Evolutionary conservation across 2,797 vertebrate species (phyloP), one percentile per base, ranked within the genome.

Genomic region (Antrozous pallidus): DNA sequence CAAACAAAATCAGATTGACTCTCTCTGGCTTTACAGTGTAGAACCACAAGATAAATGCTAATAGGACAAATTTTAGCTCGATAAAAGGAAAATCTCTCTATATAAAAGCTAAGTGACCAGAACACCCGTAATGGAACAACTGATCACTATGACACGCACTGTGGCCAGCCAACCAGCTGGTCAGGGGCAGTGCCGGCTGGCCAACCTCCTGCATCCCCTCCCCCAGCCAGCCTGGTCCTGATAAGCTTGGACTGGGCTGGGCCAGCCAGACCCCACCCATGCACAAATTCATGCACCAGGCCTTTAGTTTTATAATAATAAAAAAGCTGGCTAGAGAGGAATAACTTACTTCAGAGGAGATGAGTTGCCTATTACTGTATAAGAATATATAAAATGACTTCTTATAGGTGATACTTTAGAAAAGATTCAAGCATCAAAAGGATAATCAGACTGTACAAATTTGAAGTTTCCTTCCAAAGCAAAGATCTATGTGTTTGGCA

Each of bases 41-140:
- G 38, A 87, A 42, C 38, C 61, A 73, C 51, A 86, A 40, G 7
- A 91, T 9, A 87, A 83, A 80, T 28, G 67, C 26, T 20, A 61
- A 58, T 12, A 10, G 42, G 67, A 45, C 33, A 78, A 42, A 80
- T 91, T 95, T 81, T 73, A 91, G 28, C 17, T 81, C 81, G 79
- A 17, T 51, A 54, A 70, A 88, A 81, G 26, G 20, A 87, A 38
- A 49, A 18, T 28, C 26, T 28, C 26, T 58, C 26, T 58, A 58
- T 58, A 58, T 58, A 58, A 28, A 58, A 58, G 56, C 26, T 28
- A 58, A 58, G 56, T 1, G 5, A 31, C 12, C 11, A 6, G 56
- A 58, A 58, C 26, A 2, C 28, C 11, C 2, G 2, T 26, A 58
- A 58, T 58, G 56, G 26, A 28, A 58, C 2, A 13, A 58, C 11